Evolutionary conservation across 2,113 vertebrate genomes (phyloP).

Genomic region (Lophura nycthemera): DNA sequence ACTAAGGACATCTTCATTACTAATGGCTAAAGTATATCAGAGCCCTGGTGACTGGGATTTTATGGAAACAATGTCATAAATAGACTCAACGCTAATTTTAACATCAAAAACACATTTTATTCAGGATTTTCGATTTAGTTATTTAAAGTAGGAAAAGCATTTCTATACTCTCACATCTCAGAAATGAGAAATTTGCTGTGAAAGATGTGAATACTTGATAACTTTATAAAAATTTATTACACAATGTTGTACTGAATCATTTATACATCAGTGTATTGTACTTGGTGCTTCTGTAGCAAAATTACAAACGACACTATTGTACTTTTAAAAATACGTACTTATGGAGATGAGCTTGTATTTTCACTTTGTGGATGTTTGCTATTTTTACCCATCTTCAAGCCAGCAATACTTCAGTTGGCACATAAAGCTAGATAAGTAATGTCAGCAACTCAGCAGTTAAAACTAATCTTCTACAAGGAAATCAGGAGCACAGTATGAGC

Average conservation of each 20-base stretch:
- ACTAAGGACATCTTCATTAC: neutral
- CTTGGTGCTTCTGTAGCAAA: neutral
- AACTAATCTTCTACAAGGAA: neutral
- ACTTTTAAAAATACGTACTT: neutral
- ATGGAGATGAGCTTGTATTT: neutral
- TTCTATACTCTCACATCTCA: conserved; percentile 37
- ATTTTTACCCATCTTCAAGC: neutral
- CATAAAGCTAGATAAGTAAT: neutral
- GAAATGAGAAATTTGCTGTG: conserved; percentile 67
- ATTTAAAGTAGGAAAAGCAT: conserved; percentile 48
- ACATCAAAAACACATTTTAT: neutral
- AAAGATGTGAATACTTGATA: conserved; percentile 63
- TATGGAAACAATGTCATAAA: conserved; percentile 4
- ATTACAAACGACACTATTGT: neutral
- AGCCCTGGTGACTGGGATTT: neutral
- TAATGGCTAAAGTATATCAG: neutral
- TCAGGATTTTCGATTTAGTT: conserved; percentile 38
- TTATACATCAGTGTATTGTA: neutral
- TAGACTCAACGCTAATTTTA: conserved; percentile 16
- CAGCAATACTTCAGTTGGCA: neutral
- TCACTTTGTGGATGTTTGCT: neutral
- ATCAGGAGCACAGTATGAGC: neutral
- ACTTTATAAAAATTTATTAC: conserved; percentile 40
- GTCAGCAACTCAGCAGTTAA: conserved; percentile 26
- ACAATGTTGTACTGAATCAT: conserved; percentile 57